Conservation (phyloP, 2,797 vertebrate genomes). For the Danio tinwini region DNA sequence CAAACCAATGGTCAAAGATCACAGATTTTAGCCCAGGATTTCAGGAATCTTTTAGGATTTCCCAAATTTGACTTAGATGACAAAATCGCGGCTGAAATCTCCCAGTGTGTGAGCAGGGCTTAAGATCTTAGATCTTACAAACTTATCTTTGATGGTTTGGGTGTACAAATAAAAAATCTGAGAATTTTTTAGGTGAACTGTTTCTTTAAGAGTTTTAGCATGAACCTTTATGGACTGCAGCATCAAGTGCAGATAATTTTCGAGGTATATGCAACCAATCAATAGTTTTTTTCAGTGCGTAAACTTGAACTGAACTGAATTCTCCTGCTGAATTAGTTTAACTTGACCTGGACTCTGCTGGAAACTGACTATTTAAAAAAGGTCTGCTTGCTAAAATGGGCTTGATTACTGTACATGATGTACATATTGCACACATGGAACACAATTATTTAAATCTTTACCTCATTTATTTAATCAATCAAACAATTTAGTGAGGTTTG, state of each 20-base stretch:
- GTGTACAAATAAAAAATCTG: too few relatives aligned
- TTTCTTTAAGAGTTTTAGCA: neutral
- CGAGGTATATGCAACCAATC: neutral
- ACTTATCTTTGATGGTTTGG: too few relatives aligned
- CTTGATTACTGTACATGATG: neutral
- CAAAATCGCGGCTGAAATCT: too few relatives aligned
- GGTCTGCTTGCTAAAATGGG: neutral
- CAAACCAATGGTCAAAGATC: too few relatives aligned
- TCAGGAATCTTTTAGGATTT: too few relatives aligned
- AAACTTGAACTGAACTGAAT: conserved; percentile 9
- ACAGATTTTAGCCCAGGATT: too few relatives aligned
- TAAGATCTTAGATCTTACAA: too few relatives aligned
- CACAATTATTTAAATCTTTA: neutral
- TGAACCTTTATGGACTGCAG: neutral
- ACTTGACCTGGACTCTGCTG: conserved; percentile 13
- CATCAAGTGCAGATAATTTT: neutral
- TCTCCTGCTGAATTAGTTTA: conserved; percentile 5
- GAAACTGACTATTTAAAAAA: neutral
- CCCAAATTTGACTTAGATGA: too few relatives aligned
- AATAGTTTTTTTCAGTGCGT: neutral
- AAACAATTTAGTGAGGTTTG: neutral
- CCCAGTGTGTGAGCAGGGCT: too few relatives aligned
- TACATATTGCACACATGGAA: neutral
- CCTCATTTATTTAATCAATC: neutral
- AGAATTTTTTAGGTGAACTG: neutral